Base-by-base conservation (phyloP, 1,140 invertebrate genomes). In the Drosophila lacertosa region DNA sequence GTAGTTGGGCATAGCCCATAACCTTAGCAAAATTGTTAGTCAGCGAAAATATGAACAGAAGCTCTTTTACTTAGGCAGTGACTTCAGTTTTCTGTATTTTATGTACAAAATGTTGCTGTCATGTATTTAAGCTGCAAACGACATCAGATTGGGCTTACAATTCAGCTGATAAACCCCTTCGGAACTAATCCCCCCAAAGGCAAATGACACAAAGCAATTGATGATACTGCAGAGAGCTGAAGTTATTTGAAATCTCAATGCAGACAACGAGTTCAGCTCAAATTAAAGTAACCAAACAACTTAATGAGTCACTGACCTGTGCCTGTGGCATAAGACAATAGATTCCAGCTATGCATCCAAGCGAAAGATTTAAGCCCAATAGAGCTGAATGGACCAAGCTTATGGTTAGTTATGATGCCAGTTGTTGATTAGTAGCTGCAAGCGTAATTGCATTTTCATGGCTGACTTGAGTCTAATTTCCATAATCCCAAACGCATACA, bases 41-140 rank as follows among this genome's bases (percentile, higher is more conserved):
- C 81, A 86, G 80, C 80, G 63, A 24, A 79, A 81, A 70, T 58
- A 77, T 53, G 57, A 44, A 50, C 45, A 48, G 47, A 51, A 72
- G 62, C 50, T 51, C 35, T 39, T 42, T 20, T 33, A 7, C 39
- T 63, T 22, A 29, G 22, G 42, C 48, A 55, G 39, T 63, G 60
- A 45, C 58, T 67, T 62, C 50, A 66, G 79, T 75, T 84, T 86
- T 29, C 26, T 29, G 26, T 29, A 7, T 29, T 39, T 58, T 39
- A 42, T 44, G 51, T 24, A 69, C 73, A 68, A 84, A 84, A 79
- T 68, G 72, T 44, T 55, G 68, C 81, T 76, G 77, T 86, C 81
- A 84, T 77, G 64, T 70, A 39, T 69, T 63, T 78, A 62, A 83
- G 66, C 58, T 73, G 45, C 16, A 74, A 77, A 74, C 78, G 79